Conservation (phyloP, 2,888 invertebrate species). For the Oxytorus armatus region DNA sequence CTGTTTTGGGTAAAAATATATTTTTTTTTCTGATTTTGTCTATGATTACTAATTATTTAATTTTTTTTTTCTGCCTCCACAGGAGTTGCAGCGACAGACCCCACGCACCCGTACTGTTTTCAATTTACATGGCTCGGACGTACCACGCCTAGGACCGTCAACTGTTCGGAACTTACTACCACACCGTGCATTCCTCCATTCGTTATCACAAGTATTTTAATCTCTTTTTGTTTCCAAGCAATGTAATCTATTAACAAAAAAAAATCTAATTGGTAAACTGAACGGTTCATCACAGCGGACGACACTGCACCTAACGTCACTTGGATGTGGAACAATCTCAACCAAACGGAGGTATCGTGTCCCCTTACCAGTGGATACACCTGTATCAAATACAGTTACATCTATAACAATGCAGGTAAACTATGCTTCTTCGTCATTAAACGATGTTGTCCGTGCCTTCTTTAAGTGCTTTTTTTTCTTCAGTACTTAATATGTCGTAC, state of each 20-base stretch:
- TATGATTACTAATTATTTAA: neutral
- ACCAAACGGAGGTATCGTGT: constrained; percentile 69
- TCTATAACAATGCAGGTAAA: constrained; percentile 74
- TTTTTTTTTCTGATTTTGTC: neutral
- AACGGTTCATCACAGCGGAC: constrained; percentile 52
- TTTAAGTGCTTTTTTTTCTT: constrained; percentile 29
- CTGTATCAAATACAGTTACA: constrained; percentile 76
- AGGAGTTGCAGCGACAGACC: constrained; percentile 22
- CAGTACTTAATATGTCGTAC: constrained; percentile 77
- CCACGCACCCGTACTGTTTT: constrained; percentile 72
- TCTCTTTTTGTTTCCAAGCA: neutral
- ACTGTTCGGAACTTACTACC: constrained; percentile 25
- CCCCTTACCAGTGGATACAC: constrained; percentile 69
- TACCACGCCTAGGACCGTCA: constrained; percentile 2
- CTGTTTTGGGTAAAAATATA: constrained; percentile 34
- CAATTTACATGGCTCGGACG: constrained; percentile 77
- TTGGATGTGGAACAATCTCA: constrained; percentile 71
- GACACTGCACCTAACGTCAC: constrained; percentile 66
- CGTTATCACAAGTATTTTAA: constrained; percentile 63
- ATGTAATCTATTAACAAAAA: neutral
- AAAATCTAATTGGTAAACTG: neutral
- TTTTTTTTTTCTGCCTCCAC: constrained; percentile 1
- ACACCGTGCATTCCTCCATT: constrained; percentile 71
- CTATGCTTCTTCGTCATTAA: neutral
- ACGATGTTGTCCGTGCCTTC: neutral